Evolutionary conservation across 2,888 invertebrate species (phyloP), one percentile per base, ranked within the genome.

Genomic region (Frankliniella fusca): DNA sequence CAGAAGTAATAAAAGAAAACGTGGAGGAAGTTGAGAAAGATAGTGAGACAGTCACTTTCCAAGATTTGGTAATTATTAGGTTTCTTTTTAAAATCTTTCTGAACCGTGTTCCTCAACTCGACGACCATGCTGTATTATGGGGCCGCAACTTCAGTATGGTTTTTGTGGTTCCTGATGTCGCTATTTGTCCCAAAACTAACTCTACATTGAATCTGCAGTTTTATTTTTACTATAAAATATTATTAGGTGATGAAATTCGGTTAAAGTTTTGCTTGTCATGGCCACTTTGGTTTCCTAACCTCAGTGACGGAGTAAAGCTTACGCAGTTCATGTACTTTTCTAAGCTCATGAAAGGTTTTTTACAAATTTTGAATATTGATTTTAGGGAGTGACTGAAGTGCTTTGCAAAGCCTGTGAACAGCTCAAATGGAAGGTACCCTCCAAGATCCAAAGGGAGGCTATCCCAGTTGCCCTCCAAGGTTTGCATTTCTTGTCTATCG

Each of bases 391-490:
- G 20, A 93, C 94, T 11, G 98, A 98, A 85, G 93, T 93, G 0
- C 88, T 99, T 65, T 96, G 96, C 86, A 94, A 96, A 89, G 96
- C 98, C 0, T 98, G 98, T 87, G 92, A 93, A 85, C 93, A 95
- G 84, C 89, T 99, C 84, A 97, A 97, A 91, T 99, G 99, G 99
- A 95, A 93, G 86, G 89, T 90, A 48, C 99, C 99, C 0, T 95
- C 98, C 0, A 97, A 96, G 90, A 99, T 99, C 86, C 99, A 99
- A 88, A 92, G 91, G 84, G 98, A 99, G 89, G 92, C 99, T 0
- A 94, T 99, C 86, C 99, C 99, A 0, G 89, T 97, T 2, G 96
- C 98, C 0, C 88, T 99, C 70, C 91, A 94, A 90, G 97, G 97
- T 88, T 93, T 83, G 54, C 18, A 65, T 54, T 61, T 70, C 80